Evolutionary conservation across 1,140 invertebrate genomes (phyloP).

Genomic region (Cydia fagiglandana): DNA sequence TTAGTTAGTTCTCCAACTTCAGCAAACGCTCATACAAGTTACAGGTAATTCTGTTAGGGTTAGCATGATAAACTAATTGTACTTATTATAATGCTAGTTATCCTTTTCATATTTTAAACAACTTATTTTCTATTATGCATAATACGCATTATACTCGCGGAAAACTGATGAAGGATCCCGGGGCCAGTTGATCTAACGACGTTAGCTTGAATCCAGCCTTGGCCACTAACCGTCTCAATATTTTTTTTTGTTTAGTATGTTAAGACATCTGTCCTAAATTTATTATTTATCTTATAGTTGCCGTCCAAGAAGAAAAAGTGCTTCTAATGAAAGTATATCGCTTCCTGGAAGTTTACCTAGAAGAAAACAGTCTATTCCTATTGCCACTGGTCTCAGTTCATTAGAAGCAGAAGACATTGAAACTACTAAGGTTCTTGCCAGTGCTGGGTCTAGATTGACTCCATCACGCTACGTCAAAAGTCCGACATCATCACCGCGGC

Average conservation of each 20-base stretch:
- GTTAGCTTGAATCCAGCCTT: too few species aligned
- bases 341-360: conserved; percentile 83
- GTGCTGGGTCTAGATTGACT: conserved; percentile 65
- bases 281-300: conserved; percentile 35
- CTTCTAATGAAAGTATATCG: conserved; percentile 80
- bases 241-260: too few species aligned
- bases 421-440: conserved; percentile 60
- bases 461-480: conserved; percentile 69
- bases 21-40: conserved; percentile 57
- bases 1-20: conserved; percentile 75
- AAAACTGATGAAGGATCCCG: too few species aligned
- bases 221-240: too few species aligned
- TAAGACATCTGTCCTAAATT: too few species aligned
- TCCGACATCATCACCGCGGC: conserved; percentile 62
- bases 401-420: conserved; percentile 79
- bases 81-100: background rate
- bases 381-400: conserved; percentile 71
- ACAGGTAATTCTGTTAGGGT: conserved; percentile 51
- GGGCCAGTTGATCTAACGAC: too few species aligned
- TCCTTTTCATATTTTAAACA: too few species aligned
- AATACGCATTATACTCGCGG: too few species aligned
- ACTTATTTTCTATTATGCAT: background rate
- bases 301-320: conserved; percentile 74
- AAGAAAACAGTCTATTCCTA: conserved; percentile 82
- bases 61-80: background rate